Conservation (phyloP, 2,113 vertebrate species). For the Bufo bufo region DNA sequence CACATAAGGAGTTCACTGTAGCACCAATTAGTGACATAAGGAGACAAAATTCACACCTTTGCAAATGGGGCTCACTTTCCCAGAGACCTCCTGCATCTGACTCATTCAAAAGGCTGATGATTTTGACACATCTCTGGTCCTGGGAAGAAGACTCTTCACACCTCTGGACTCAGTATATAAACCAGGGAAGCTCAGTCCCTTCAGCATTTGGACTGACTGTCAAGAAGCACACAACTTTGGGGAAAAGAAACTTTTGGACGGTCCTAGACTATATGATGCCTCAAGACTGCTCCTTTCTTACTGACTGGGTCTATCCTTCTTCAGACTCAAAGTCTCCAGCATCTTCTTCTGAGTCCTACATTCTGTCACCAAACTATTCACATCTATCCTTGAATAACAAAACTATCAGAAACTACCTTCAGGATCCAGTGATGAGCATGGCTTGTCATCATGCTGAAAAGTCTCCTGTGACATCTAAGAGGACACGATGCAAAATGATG, state of each 20-base stretch:
- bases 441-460: constrained; percentile 9
- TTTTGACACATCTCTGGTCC: constrained; percentile 68
- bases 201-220: constrained; percentile 58
- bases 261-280: constrained; percentile 32
- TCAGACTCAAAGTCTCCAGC: constrained; percentile 77
- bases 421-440: constrained; percentile 29
- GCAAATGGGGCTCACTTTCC: constrained; percentile 72
- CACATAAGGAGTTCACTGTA: constrained; percentile 57
- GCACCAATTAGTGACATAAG: constrained; percentile 62
- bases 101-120: constrained; percentile 49
- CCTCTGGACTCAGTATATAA: constrained; percentile 76
- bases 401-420: constrained; percentile 55
- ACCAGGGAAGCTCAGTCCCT: constrained; percentile 60
- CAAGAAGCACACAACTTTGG: constrained; percentile 39
- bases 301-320: constrained; percentile 69
- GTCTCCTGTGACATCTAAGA: constrained; percentile 46
- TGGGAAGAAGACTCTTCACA: constrained; percentile 80
- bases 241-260: constrained; percentile 72
- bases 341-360: constrained; percentile 69
- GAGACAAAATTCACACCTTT: constrained; percentile 82
- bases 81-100: constrained; percentile 68
- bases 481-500: constrained; percentile 66
- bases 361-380: constrained; percentile 53
- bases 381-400: constrained; percentile 44
- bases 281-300: constrained; percentile 62